These are phyloP conservation scores for Anorthoa munda DNA, from an alignment of 2,888 invertebrate genomes.

Conservation along the genomic window DNA sequence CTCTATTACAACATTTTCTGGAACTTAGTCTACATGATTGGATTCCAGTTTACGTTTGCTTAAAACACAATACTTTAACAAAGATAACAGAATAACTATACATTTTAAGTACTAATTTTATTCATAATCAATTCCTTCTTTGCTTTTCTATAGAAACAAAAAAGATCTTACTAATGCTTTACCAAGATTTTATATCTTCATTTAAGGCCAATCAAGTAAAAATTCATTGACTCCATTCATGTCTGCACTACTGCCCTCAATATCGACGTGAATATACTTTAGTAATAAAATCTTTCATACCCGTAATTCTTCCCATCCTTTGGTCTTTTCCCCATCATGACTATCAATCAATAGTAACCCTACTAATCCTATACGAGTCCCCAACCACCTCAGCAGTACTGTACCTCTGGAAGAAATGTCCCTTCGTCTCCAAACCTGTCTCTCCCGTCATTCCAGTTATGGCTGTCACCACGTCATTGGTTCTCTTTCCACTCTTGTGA, in stretches of 20 bases:
- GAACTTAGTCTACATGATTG: background rate
- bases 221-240: background rate
- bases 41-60: background rate
- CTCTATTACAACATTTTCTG: background rate
- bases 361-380: slow-evolving; percentile 83
- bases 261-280: background rate
- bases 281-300: background rate
- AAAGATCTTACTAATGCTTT: background rate
- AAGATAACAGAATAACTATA: background rate
- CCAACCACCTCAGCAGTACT: slow-evolving; percentile 81
- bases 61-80: background rate
- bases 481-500: slow-evolving; percentile 76
- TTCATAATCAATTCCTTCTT: slow-evolving; percentile 34
- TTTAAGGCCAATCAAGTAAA: background rate
- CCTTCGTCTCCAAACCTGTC: slow-evolving; percentile 82
- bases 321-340: too few relatives aligned
- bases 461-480: slow-evolving; percentile 86
- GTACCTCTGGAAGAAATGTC: slow-evolving; percentile 81
- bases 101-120: background rate
- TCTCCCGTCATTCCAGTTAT: slow-evolving; percentile 81
- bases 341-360: slow-evolving; percentile 83
- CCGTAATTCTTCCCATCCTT: background rate
- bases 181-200: background rate
- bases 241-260: background rate
- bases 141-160: background rate